Base-by-base conservation (phyloP, 2,888 invertebrate genomes). In the Aphrophora alni region DNA sequence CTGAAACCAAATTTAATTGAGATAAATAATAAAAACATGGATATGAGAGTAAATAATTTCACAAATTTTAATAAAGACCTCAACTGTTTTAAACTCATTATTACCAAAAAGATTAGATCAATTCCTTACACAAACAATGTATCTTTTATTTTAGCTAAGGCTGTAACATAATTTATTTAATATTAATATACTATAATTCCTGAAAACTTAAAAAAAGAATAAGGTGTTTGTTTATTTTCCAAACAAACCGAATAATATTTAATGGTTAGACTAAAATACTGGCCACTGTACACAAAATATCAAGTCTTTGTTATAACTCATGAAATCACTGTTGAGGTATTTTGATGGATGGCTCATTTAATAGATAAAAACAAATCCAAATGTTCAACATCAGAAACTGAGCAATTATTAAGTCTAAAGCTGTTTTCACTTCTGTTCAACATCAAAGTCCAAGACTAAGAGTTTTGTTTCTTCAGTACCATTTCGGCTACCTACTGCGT, bases 401-500 rank as follows among this genome's bases (percentile, higher is more conserved):
- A 2, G 2, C 75, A 44, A 69, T 72, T 68, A 44, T 71, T 83
- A 81, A 82, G 78, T 81, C 82, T 81, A 81, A 81, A 82, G 79
- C 27, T 79, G 10, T 38, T 87, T 88, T 89, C 82, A 85, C 78
- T 85, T 84, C 25, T 87, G 86, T 85, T 95, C 95, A 76, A 96
- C 94, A 89, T 98, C 98, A 90, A 99, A 99, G 90, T 99, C 98
- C 84, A 99, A 91, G 51, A 99, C 98, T 86, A 99, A 93, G 38
- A 99, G 92, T 89, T 99, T 99, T 10, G 99, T 99, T 89, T 99
- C 99, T 90, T 99, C 99, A 7, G 98, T 99, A 80, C 98, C 98
- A 88, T 99, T 99, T 51, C 99, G 93, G 84, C 98, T 98, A 81
- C 99, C 99, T 24, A 99, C 99, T 3, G 99, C 99, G 89, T 99